Evolutionary conservation across 1,140 invertebrate genomes (phyloP), one percentile per base, ranked within the genome.

Genomic region (Pectinophora gossypiella): DNA sequence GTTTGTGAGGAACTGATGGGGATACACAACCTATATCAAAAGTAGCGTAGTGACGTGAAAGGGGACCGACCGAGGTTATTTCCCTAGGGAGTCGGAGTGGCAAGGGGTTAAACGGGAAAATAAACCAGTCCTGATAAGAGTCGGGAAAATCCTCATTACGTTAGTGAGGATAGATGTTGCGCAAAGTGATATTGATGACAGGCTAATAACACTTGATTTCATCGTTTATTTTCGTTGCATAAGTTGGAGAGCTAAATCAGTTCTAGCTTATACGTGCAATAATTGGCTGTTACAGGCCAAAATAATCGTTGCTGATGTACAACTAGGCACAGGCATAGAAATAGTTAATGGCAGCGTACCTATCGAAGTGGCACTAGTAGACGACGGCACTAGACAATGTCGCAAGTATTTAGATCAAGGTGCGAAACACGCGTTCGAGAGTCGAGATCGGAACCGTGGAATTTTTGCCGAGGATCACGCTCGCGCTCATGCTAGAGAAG

Each of bases 331-430:
- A n/a, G n/a, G n/a, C n/a, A n/a, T 2, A 32, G 27, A 12, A 27
- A 7, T 16, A 40, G 36, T 3, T 40, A 18, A 18, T 40, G 36
- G 36, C 36, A 40, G 7, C 16, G 36, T 15, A 38, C n/a, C 35
- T 6, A 6, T 38, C 23, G 23, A 43, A 2, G 15, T 10, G 5
- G 40, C 18, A 44, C 10, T 19, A 9, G 18, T n/a, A 44, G 42
- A 59, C 66, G 70, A 60, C 68, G 64, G 68, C 50, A 69, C 68
- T 68, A 74, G 71, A 85, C 79, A 81, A 80, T 86, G 79, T 86
- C 72, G 70, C 69, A 76, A 75, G 76, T 83, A 86, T 86, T 86
- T 84, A 83, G 80, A 86, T 84, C 83, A 86, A 86, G 80, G 83
- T 82, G 83, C 74, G 68, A 80, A 82, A 75, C 73, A 75, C 70